Base-by-base conservation (phyloP, 2,797 vertebrate genomes). In the Loriculus beryllinus region DNA sequence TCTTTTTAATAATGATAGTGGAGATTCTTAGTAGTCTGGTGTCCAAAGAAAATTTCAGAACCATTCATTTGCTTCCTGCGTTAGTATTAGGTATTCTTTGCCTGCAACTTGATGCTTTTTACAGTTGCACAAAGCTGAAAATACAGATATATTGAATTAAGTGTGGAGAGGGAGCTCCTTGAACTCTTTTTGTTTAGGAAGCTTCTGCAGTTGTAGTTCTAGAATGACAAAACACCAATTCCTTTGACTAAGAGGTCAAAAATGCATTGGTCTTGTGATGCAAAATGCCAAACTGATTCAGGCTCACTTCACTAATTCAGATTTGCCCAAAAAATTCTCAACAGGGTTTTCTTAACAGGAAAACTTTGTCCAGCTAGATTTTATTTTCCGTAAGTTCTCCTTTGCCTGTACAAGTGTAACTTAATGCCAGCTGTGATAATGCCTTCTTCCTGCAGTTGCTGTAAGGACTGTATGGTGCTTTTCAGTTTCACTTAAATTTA, bases 31-130 rank as follows among this genome's bases (percentile, higher is more conserved):
- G 48, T 85, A 12, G 14, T 56, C 10, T 48, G 11, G 2, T 47
- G 19, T 85, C 35, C 42, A 62, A 20, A 82, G 33, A 76, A 72
- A 49, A 68, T 64, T 68, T 47, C 39, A 5, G 6, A 60, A 26
- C 0, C 0, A 14, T 71, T 68, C 2, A 7, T 70, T 75, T 42
- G 3, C 59, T 83, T 1, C 2, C 5, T 54, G 1, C 10, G 8
- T 72, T 84, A 62, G 7, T 0, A 0, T 82, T 56, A 51, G 22
- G 10, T 83, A 13, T 16, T 56, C 20, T 89, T 84, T 75, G 16
- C 45, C 31, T 65, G 13, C 5, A 59, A 29, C 26, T 43, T 60
- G 33, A 21, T 88, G 42, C 10, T 65, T 77, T 80, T 77, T 33
- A 33, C 20, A 28, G 12, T 70, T 52, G 20, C 15, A 43, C 4